phyloP scores from a whole-genome alignment of 2,888 invertebrate species.

The Chaetogeoica ovagalla region DNA sequence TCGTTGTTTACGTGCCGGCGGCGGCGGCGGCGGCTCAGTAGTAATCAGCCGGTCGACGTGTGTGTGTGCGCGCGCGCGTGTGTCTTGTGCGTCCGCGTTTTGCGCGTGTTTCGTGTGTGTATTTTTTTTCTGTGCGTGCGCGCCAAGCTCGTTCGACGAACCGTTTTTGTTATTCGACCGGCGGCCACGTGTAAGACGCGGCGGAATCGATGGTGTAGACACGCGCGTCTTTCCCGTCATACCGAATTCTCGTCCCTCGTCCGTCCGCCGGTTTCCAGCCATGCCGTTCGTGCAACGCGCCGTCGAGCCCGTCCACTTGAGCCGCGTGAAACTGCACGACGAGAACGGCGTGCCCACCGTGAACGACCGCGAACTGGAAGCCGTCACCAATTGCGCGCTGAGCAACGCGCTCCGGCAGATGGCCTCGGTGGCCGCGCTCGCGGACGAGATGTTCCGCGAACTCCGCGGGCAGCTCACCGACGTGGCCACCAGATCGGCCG shows the following conservation, averaged over 20 bases:
- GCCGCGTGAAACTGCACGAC: constrained; percentile 66
- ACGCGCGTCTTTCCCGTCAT: too few species aligned
- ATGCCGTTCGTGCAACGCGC: constrained; percentile 88
- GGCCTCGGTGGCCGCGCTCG: constrained; percentile 78
- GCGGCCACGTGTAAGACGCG: neutral
- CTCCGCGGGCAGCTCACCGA: constrained; percentile 74
- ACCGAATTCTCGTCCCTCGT: neutral
- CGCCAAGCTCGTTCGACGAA: neutral
- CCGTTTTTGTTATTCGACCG: too few species aligned
- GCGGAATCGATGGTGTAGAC: neutral
- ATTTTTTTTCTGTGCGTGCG: too few species aligned
- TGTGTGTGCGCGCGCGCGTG: neutral
- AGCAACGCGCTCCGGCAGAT: constrained; percentile 83
- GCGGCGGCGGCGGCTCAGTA: constrained; percentile 18
- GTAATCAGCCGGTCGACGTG: constrained; percentile 41
- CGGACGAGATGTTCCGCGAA: constrained; percentile 84
- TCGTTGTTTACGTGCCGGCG: neutral
- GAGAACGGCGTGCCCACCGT: constrained; percentile 66
- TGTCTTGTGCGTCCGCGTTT: constrained; percentile 2
- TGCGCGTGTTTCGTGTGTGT: neutral
- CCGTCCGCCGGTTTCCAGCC: constrained; percentile 57
- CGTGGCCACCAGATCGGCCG: constrained; percentile 74
- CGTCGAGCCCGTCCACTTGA: constrained; percentile 79
- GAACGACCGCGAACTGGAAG: constrained; percentile 77
- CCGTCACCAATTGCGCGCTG: constrained; percentile 83